Evolutionary conservation across 2,888 invertebrate genomes (phyloP).

Genomic region (Amblyteles armatorius): DNA sequence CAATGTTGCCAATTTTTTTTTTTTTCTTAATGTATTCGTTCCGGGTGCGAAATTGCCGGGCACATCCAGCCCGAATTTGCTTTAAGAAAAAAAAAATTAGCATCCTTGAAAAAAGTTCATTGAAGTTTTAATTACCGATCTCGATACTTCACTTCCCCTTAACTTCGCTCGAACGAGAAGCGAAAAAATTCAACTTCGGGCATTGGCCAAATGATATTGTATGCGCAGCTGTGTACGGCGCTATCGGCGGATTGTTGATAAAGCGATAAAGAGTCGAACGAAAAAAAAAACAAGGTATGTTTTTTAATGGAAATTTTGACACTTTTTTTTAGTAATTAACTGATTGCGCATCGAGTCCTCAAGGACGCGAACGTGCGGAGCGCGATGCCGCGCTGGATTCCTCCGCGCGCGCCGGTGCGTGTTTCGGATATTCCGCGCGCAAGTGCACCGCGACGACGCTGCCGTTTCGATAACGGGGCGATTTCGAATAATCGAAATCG

Average conservation of each 20-base stretch:
- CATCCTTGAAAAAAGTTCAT: no score
- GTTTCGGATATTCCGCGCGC: conserved; percentile 36
- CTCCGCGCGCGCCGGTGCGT: conserved; percentile 17
- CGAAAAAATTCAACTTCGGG: background rate
- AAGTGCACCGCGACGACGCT: background rate
- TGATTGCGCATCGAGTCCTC: conserved; percentile 36
- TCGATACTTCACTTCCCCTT: no score
- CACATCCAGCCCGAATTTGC: no score
- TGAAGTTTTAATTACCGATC: no score
- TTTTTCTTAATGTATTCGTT: no score
- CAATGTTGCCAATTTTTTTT: no score
- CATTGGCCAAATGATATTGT: background rate
- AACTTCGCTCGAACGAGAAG: background rate
- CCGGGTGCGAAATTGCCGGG: no score
- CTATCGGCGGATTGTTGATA: background rate
- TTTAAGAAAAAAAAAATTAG: no score
- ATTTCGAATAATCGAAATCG: conserved; percentile 6
- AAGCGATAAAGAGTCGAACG: background rate
- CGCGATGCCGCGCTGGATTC: conserved; percentile 47
- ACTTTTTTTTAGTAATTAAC: conserved; percentile 37
- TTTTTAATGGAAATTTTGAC: background rate
- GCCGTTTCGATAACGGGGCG: conserved; percentile 10
- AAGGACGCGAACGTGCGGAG: conserved; percentile 41
- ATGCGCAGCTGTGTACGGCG: background rate
- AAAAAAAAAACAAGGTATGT: background rate